These are phyloP conservation scores for Zelostemma sp. DNA, from an alignment of 1,140 invertebrate genomes.

Conservation along the genomic window DNA sequence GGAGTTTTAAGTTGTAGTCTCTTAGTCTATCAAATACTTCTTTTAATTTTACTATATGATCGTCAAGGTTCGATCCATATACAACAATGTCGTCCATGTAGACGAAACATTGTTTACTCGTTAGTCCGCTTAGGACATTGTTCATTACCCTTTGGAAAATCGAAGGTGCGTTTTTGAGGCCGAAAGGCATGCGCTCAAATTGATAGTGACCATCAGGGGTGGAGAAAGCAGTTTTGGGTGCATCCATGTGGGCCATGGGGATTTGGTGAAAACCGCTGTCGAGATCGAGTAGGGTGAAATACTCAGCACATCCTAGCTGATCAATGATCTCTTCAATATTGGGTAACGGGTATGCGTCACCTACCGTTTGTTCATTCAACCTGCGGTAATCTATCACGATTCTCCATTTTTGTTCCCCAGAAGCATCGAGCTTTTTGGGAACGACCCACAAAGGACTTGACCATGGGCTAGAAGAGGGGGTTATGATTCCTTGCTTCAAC, in stretches of 20 bases:
- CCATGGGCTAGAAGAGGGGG: conserved; percentile 52
- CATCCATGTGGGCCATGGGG: conserved; percentile 54
- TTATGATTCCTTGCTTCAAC: conserved; percentile 50
- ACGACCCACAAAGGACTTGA: conserved; percentile 55
- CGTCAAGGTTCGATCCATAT: not conserved
- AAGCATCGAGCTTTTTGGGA: conserved; percentile 58
- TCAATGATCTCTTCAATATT: conserved; percentile 64
- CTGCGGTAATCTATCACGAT: no score
- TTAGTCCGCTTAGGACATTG: conserved; percentile 50
- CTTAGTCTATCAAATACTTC: conserved; percentile 12
- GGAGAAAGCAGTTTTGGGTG: conserved; percentile 62
- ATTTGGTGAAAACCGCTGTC: conserved; percentile 71
- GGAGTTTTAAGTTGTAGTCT: conserved; percentile 36
- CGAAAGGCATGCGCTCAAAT: conserved; percentile 12
- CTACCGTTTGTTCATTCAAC: conserved; percentile 60
- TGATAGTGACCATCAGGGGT: conserved; percentile 31
- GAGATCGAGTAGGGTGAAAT: conserved; percentile 64
- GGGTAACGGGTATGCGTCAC: conserved; percentile 71
- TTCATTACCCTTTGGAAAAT: conserved; percentile 62
- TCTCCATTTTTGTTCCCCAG: conserved; percentile 52
- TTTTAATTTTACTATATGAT: conserved; percentile 10
- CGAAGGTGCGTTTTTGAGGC: conserved; percentile 53
- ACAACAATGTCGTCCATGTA: conserved; percentile 31
- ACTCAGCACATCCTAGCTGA: conserved; percentile 50
- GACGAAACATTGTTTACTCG: conserved; percentile 9